Percentiles rank a stretch among this genome's conserved stretches.
phyloP scores from a whole-genome alignment of 1,140 invertebrate species.

The Ceratosolen fusciceps region DNA sequence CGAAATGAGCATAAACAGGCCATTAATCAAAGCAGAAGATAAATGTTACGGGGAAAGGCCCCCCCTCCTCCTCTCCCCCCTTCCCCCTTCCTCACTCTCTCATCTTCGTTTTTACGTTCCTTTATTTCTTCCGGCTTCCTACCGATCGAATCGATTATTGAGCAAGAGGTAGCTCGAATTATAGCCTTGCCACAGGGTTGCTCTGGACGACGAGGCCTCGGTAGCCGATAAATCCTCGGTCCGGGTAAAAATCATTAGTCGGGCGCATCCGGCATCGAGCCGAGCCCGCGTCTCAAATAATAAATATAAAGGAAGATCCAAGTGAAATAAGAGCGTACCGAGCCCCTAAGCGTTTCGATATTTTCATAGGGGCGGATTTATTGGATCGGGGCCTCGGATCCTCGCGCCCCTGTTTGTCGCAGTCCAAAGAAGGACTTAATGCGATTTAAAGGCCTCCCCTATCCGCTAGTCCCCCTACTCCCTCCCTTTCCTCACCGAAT shows the following conservation, averaged over 20 bases:
- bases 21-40: background rate
- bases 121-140: background rate
- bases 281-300: background rate
- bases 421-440: constrained; percentile 4
- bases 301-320: background rate
- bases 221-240: background rate
- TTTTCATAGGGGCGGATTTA: constrained; percentile 28
- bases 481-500: background rate
- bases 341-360: constrained; percentile 16
- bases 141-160: background rate
- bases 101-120: too few species aligned
- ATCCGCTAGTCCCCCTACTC: too few species aligned
- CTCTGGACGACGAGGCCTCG: background rate
- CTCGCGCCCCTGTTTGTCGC: constrained; percentile 22
- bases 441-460: constrained; percentile 42
- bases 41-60: background rate
- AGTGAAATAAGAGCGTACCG: background rate
- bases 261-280: background rate
- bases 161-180: background rate
- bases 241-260: constrained; percentile 21
- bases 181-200: background rate
- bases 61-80: too few species aligned
- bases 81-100: too few species aligned
- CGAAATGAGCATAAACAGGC: background rate
- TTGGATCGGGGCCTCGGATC: background rate